These are phyloP conservation scores for Lepidonotus clava DNA, from an alignment of 2,888 invertebrate genomes.

Conservation along the genomic window DNA sequence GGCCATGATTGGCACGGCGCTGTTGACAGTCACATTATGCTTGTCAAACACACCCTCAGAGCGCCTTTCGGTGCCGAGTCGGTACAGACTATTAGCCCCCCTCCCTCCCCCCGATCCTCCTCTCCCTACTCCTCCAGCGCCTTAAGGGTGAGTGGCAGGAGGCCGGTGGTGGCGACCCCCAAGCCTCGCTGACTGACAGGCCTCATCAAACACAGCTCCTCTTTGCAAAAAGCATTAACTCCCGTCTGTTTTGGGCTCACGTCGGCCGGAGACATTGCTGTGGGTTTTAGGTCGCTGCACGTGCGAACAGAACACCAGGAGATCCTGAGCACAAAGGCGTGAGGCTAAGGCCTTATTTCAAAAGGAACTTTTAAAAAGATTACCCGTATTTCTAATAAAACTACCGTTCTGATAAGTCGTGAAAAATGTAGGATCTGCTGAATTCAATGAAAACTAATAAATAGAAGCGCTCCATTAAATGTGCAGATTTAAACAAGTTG, in stretches of 20 bases:
- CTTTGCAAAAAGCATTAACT: constrained; percentile 50
- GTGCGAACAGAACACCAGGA: constrained; percentile 41
- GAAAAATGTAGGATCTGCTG: too few relatives aligned
- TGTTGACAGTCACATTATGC: constrained; percentile 53
- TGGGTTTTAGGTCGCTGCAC: constrained; percentile 30
- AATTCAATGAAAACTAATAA: too few relatives aligned
- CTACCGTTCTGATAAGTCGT: too few relatives aligned
- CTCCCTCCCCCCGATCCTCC: too few relatives aligned
- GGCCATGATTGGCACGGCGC: constrained; percentile 11
- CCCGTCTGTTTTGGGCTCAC: background rate
- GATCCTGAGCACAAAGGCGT: background rate
- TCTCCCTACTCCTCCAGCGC: too few relatives aligned
- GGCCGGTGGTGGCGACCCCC: background rate
- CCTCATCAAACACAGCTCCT: constrained; percentile 45
- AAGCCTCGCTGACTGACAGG: constrained; percentile 45
- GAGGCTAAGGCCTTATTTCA: too few relatives aligned
- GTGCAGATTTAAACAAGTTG: too few relatives aligned
- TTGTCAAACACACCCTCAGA: constrained; percentile 9
- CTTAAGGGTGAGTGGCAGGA: constrained; percentile 28
- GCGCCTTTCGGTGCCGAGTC: background rate
- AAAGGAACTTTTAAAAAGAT: too few relatives aligned
- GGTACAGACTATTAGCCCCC: constrained; percentile 30
- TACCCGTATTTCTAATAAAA: too few relatives aligned
- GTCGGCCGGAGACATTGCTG: constrained; percentile 24
- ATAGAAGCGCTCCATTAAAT: too few relatives aligned